A percentile compares a stretch with the other conserved stretches of the same genome.
Evolutionary conservation across 2,113 vertebrate genomes (phyloP).

Genomic region (Fregata magnificens): DNA sequence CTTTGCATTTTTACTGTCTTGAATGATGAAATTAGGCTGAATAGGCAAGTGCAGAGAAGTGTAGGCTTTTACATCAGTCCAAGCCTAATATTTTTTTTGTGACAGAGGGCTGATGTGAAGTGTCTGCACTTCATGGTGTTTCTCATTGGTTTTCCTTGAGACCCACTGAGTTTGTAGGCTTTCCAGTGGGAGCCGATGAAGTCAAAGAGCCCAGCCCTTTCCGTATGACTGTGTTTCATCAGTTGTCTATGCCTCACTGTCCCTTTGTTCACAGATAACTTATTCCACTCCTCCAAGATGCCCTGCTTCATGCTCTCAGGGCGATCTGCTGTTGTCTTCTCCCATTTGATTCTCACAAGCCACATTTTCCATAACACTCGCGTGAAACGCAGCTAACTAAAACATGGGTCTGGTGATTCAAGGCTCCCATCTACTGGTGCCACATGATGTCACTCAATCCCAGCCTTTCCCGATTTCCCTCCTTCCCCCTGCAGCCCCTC

Average conservation of each 20-base stretch:
- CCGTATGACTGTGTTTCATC: background rate
- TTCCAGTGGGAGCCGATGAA: background rate
- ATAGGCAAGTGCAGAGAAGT: background rate
- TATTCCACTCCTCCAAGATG: background rate
- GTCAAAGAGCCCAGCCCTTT: background rate
- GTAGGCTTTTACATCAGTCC: background rate
- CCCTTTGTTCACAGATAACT: background rate
- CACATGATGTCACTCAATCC: background rate
- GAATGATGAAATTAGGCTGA: background rate
- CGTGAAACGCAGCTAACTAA: background rate
- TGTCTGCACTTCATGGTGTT: background rate
- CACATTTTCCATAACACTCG: fast-evolving
- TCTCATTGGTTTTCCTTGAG: background rate
- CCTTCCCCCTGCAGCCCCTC: background rate
- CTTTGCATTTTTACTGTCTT: background rate
- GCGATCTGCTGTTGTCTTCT: background rate
- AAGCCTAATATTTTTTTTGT: background rate
- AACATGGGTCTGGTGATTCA: background rate
- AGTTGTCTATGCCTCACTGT: background rate
- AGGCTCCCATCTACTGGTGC: background rate
- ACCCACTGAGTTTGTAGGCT: background rate
- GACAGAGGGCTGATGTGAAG: background rate
- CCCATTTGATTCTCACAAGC: background rate
- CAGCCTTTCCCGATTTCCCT: background rate
- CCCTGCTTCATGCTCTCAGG: background rate